These are phyloP conservation scores for Tragelaphus eurycerus DNA, from an alignment of 2,797 vertebrate species.

Conservation along the genomic window DNA sequence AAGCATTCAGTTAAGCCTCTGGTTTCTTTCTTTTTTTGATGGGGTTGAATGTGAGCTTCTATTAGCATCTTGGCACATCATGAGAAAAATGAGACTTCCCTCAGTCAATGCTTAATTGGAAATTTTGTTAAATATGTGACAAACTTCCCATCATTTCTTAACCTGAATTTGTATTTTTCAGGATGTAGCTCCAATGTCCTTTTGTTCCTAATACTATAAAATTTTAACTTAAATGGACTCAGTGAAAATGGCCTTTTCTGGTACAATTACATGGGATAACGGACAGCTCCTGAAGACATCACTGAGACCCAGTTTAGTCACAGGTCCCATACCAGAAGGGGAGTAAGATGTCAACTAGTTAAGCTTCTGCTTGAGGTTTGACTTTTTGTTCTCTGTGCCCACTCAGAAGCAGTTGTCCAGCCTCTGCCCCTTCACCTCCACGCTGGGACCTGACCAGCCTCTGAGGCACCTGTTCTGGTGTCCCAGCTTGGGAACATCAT, in stretches of 20 bases:
- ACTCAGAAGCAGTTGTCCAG: not conserved
- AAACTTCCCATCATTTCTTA: not conserved
- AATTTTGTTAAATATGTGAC: not conserved
- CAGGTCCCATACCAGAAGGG: not conserved
- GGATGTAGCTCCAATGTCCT: not conserved
- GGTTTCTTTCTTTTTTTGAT: not conserved
- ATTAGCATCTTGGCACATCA: not conserved
- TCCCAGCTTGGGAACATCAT: not conserved
- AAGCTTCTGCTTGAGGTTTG: not conserved
- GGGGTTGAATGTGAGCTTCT: not conserved
- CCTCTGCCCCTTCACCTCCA: not conserved
- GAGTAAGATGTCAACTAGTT: not conserved
- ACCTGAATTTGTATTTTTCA: not conserved
- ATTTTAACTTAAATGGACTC: not conserved
- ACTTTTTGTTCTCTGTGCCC: accelerated
- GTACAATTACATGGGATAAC: not conserved
- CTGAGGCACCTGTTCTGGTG: not conserved
- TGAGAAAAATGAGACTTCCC: not conserved
- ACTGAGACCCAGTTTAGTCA: not conserved
- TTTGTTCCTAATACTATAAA: not conserved
- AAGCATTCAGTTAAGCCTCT: not conserved
- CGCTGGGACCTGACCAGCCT: accelerated
- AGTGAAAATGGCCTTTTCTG: not conserved
- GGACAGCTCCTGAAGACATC: not conserved
- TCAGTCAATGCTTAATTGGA: not conserved